A percentile compares a stretch with the other conserved stretches of the same genome.
Conservation (phyloP, 1,140 invertebrate species). For the Hylyphantes graminicola region DNA sequence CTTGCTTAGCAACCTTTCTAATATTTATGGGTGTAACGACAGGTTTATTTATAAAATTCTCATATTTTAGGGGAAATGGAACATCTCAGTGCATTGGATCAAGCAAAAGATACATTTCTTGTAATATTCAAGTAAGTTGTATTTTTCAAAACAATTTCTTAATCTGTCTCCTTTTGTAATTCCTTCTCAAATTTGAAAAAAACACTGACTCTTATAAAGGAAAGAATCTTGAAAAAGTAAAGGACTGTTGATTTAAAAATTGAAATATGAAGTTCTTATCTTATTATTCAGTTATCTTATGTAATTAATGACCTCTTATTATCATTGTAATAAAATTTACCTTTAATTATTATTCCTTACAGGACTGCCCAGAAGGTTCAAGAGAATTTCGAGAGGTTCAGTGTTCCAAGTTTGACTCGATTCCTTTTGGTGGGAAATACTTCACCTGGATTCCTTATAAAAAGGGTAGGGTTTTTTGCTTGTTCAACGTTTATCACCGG, state of each 20-base stretch:
- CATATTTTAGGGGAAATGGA: slow-evolving; percentile 69
- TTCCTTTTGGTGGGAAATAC: slow-evolving; percentile 77
- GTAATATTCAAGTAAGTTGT: slow-evolving; percentile 81
- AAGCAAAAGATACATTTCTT: slow-evolving; percentile 85
- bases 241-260: no score
- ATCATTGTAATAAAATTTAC: not conserved
- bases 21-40: no score
- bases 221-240: no score
- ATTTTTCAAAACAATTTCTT: slow-evolving; percentile 61
- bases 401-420: slow-evolving; percentile 82
- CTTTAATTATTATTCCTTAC: slow-evolving; percentile 63
- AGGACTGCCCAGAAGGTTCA: slow-evolving; percentile 81
- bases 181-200: not conserved
- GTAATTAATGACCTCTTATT: not conserved
- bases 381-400: slow-evolving; percentile 86
- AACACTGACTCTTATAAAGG: no score
- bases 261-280: no score
- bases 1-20: no score
- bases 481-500: no score
- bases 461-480: slow-evolving; percentile 11
- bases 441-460: slow-evolving; percentile 61
- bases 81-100: slow-evolving; percentile 79
- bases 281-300: not conserved
- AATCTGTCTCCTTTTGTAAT: not conserved
- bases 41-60: no score